A percentile compares a stretch with the other conserved stretches of the same genome.
Conservation (phyloP, 2,113 vertebrate genomes). For the Macaca mulatta region DNA sequence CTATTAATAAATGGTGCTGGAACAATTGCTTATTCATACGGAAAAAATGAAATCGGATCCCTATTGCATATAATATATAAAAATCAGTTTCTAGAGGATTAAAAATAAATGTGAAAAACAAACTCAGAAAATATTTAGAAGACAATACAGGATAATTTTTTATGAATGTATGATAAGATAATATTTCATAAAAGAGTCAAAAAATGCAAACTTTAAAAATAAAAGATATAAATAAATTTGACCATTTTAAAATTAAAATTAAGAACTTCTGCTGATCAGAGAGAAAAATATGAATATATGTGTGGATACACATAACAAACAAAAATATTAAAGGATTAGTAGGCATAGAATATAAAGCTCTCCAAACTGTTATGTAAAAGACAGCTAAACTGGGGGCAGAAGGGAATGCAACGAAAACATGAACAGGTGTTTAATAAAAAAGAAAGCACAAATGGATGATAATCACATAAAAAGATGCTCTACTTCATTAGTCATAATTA, state of each 20-base stretch:
- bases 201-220: background rate
- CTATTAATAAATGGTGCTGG: constrained; percentile 1
- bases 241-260: background rate
- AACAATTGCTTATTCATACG: background rate
- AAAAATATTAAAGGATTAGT: background rate
- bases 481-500: background rate
- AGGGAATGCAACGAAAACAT: background rate
- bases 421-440: background rate
- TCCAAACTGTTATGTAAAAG: background rate
- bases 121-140: constrained; percentile 11
- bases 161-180: background rate
- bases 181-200: background rate
- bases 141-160: background rate
- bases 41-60: background rate
- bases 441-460: background rate
- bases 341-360: background rate
- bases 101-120: constrained; percentile 27
- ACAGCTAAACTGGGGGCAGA: background rate
- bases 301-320: background rate
- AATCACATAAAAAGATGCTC: background rate
- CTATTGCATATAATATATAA: background rate
- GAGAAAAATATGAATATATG: background rate
- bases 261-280: background rate
- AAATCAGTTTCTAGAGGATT: background rate
- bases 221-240: constrained; percentile 15